Evolutionary conservation across 2,888 invertebrate genomes (phyloP).

Genomic region (Sinhomidia bicolor): DNA sequence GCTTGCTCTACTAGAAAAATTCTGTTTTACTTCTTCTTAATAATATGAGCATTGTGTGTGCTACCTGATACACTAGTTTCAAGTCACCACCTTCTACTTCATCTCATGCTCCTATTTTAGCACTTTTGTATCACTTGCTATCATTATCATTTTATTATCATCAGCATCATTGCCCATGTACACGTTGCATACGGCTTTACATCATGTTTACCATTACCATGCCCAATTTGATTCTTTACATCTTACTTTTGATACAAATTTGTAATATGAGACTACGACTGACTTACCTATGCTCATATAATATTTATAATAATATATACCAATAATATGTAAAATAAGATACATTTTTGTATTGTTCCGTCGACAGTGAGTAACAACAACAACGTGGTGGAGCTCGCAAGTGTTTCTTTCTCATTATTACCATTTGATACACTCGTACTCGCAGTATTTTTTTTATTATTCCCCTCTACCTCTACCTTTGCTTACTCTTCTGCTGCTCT

Average conservation of each 20-base stretch:
- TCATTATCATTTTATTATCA: too few species aligned
- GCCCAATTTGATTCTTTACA: background rate
- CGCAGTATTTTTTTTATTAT: too few species aligned
- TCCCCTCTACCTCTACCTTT: background rate
- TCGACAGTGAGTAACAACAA: slow-evolving; percentile 29
- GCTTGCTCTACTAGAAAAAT: background rate
- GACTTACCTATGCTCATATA: too few species aligned
- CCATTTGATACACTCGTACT: slow-evolving; percentile 12
- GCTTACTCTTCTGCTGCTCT: background rate
- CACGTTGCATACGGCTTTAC: too few species aligned
- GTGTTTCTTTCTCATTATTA: slow-evolving; percentile 1
- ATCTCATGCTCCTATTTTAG: background rate
- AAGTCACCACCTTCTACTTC: slow-evolving; percentile 38
- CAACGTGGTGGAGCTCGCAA: slow-evolving; percentile 28
- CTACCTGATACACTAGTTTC: slow-evolving; percentile 34
- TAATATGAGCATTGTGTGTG: background rate
- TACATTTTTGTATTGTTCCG: background rate
- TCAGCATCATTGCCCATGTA: too few species aligned
- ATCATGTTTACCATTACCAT: background rate
- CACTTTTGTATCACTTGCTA: background rate
- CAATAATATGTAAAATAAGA: too few species aligned
- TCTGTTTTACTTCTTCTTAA: background rate
- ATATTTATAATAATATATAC: too few species aligned
- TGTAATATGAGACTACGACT: too few species aligned
- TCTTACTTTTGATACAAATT: background rate